Base-by-base conservation (phyloP, 2,113 vertebrate species). In the Microcebus jonahi region DNA sequence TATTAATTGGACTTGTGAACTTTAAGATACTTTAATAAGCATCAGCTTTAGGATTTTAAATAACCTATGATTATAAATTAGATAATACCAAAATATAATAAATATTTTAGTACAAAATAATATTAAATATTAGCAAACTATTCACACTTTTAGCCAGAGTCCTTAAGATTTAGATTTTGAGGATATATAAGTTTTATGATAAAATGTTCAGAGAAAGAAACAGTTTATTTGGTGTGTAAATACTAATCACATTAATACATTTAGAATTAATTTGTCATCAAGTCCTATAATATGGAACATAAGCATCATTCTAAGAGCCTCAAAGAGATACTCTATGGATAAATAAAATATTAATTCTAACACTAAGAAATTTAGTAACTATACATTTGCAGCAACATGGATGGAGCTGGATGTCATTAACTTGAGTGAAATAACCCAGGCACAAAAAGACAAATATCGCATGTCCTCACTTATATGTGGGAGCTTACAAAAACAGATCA, bases 91-190 rank as follows among this genome's bases (percentile, higher is more conserved):
- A 76, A 81, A 50, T 92, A 81, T 79, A 15, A 59, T 29, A 53
- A 71, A 67, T 42, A 96, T 73, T 91, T 95, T 93, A 59, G 53
- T n/a, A 61, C 2, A 91, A 91, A 94, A 73, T 29, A 95, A 61
- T 65, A 4, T 55, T 55, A 55, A 55, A 6, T 8, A 85, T 86
- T 77, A 71, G 53, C 27, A 55, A 57, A 29, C 4, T 91, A 68
- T 65, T 73, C 17, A 75, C 50, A 8, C 6, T 15, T 91, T 91
- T 93, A 45, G 11, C 2, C 31, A 86, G 14, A 34, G 11, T 27
- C 3, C 59, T 83, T 75, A 95, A 67, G 55, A 77, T 50, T 91
- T 93, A 77, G 5, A 73, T 85, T 92, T 94, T 92, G 8, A 45
- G 10, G 34, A 87, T 59, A 13, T 25, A 39, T 45, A 76, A 70